phyloP scores from a whole-genome alignment of 2,888 invertebrate genomes.

The Diplazon laetatorius region DNA sequence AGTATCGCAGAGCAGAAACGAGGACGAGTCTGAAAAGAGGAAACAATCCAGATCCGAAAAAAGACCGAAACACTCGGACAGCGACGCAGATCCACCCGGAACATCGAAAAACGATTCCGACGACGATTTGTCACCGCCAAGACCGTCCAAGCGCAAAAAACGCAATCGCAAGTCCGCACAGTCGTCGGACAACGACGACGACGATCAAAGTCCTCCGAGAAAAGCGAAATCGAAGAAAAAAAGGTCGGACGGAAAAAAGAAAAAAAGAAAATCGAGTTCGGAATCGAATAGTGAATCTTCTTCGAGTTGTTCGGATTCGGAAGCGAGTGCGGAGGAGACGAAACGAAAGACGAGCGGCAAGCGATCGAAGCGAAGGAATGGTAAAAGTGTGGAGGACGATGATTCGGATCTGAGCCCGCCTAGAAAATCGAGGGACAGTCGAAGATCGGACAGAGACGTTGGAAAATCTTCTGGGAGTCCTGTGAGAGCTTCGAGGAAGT shows the following conservation, averaged over 20 bases:
- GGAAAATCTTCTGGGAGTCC: not conserved
- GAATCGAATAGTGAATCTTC: slow-evolving; percentile 19
- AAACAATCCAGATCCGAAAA: slow-evolving; percentile 35
- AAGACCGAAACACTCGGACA: slow-evolving; percentile 41
- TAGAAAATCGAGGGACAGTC: slow-evolving; percentile 39
- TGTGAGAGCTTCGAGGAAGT: slow-evolving; percentile 6
- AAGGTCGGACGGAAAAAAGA: slow-evolving; percentile 18
- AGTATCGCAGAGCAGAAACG: slow-evolving; percentile 25
- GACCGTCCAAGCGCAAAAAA: not conserved
- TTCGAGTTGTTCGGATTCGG: slow-evolving; percentile 63
- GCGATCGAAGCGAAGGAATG: slow-evolving; percentile 43
- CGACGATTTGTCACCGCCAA: slow-evolving; percentile 29
- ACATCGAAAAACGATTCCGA: slow-evolving; percentile 28
- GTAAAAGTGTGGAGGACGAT: slow-evolving; percentile 7
- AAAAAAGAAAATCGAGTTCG: slow-evolving; percentile 11
- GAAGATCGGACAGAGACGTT: not conserved
- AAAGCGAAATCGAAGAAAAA: slow-evolving; percentile 4
- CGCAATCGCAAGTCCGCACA: not conserved
- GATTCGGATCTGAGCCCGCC: slow-evolving; percentile 74
- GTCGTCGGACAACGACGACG: not conserved
- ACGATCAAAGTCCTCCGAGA: not conserved
- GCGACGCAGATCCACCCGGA: slow-evolving; percentile 63
- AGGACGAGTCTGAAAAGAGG: slow-evolving; percentile 17
- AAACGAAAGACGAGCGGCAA: slow-evolving; percentile 35
- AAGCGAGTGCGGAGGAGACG: slow-evolving; percentile 70